Percentiles rank a stretch among this genome's conserved stretches.
phyloP scores from a whole-genome alignment of 2,888 invertebrate species.

The Anodontia alba region DNA sequence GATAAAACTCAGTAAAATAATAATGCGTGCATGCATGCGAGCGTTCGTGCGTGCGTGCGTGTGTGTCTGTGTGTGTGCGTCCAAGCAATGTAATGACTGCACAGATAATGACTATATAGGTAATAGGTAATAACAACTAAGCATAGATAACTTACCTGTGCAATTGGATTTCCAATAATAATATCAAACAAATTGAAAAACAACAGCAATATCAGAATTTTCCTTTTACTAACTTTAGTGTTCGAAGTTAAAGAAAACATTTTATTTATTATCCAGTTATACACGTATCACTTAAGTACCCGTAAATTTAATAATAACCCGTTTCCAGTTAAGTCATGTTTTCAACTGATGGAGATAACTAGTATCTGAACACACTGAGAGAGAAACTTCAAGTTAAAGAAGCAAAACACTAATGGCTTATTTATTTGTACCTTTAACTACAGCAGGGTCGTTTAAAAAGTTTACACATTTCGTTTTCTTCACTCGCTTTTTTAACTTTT shows the following conservation, averaged over 20 bases:
- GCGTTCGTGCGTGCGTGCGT: too few relatives aligned
- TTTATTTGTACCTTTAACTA: neutral
- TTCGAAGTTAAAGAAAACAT: neutral
- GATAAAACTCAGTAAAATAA: too few relatives aligned
- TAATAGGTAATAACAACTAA: too few relatives aligned
- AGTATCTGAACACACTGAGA: neutral
- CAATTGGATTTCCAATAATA: neutral
- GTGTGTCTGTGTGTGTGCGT: too few relatives aligned
- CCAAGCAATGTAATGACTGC: too few relatives aligned
- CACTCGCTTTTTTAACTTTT: too few relatives aligned
- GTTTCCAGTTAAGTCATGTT: neutral
- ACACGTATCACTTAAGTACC: neutral
- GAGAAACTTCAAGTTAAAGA: neutral
- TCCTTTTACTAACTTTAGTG: neutral
- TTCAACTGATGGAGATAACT: too few relatives aligned
- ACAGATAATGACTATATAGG: too few relatives aligned
- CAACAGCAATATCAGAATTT: neutral
- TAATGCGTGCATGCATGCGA: too few relatives aligned
- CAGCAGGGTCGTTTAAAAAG: neutral
- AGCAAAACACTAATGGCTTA: neutral
- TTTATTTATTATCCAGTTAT: neutral
- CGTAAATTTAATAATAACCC: neutral
- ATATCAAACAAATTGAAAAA: neutral
- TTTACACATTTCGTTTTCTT: too few relatives aligned
- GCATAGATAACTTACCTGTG: constrained; percentile 2